Base-by-base conservation (phyloP, 2,797 vertebrate species). In the Pseudotriccus pelzelni region DNA sequence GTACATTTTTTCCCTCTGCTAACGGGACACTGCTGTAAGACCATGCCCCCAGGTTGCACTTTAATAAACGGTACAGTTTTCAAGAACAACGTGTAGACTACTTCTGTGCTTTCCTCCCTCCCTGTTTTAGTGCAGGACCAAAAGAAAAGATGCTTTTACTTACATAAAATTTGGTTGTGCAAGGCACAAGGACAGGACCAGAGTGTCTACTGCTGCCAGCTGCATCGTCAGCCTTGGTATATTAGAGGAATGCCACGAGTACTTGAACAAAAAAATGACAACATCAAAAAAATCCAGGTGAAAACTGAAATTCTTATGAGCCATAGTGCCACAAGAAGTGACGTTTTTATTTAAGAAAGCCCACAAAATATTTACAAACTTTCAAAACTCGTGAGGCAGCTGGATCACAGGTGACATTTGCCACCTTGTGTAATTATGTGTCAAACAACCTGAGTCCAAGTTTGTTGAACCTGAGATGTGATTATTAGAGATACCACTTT, bases 21-120 rank as follows among this genome's bases (percentile, higher is more conserved):
- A 27, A 62, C 15, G 62, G 84, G 77, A 87, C 68, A 87, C 64
- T 95, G 78, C 92, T 93, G 66, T 91, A 95, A 94, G 91, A 88
- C 78, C 83, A 81, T 82, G 66, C 50, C 87, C 80, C 93, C 90
- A 46, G 86, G 86, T 64, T 97, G 94, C 88, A 96, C 91, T 97
- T 97, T 96, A 97, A 95, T 95, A 95, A 97, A 97, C 68, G 95
- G 92, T 95, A 92, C 91, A 87, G 62, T 94, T 96, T 95, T 94
- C 92, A 96, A 80, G 92, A 93, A 32, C 41, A 7, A 34, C 0
- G 43, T 36, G 49, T 78, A 36, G 34, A 11, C 39, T 82, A 43
- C 16, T 50, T 74, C 88, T 93, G 49, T 96, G 49, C 23, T 79
- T 21, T 14, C 8, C 3, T 20, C 14, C 10, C 2, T 1, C 3